Conservation (phyloP, 1,140 invertebrate species). For the Lethrus apterus region DNA sequence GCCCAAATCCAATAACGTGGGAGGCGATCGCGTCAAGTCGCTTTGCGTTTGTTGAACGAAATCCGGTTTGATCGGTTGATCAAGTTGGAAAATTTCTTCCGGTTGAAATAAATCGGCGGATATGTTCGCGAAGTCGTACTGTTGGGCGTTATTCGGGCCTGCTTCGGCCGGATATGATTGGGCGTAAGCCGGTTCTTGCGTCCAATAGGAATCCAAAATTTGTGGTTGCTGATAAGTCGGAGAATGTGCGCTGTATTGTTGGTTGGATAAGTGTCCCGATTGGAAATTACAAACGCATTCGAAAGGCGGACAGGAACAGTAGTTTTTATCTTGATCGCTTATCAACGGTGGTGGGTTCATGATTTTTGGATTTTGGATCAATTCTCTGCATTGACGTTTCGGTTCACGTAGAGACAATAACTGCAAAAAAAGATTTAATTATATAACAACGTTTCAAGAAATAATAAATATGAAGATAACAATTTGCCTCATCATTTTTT, state of each 20-base stretch:
- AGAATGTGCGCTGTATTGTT: constrained; percentile 29
- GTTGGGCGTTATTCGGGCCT: constrained; percentile 18
- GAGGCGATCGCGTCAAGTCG: constrained; percentile 53
- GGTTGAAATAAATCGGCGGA: constrained; percentile 65
- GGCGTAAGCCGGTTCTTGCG: constrained; percentile 28
- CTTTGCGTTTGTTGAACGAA: constrained; percentile 40
- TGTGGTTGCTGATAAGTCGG: constrained; percentile 31
- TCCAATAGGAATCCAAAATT: constrained; percentile 32
- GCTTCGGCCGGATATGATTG: constrained; percentile 29
- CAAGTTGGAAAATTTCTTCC: constrained; percentile 69
- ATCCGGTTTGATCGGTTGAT: constrained; percentile 61
- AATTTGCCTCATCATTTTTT: no score
- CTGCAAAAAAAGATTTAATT: constrained; percentile 45
- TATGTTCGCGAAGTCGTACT: constrained; percentile 48
- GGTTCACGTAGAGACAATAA: constrained; percentile 49
- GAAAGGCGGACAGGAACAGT: constrained; percentile 58
- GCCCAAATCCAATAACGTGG: constrained; percentile 61
- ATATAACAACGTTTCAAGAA: no score
- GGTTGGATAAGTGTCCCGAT: constrained; percentile 29
- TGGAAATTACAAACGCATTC: constrained; percentile 51
- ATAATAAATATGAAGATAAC: no score
- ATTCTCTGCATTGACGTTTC: constrained; percentile 42
- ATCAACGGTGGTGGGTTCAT: constrained; percentile 48
- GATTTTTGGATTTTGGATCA: constrained; percentile 22
- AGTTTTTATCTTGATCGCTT: constrained; percentile 48